Evolutionary conservation across 2,113 vertebrate genomes (phyloP).

Genomic region (Gobius niger): DNA sequence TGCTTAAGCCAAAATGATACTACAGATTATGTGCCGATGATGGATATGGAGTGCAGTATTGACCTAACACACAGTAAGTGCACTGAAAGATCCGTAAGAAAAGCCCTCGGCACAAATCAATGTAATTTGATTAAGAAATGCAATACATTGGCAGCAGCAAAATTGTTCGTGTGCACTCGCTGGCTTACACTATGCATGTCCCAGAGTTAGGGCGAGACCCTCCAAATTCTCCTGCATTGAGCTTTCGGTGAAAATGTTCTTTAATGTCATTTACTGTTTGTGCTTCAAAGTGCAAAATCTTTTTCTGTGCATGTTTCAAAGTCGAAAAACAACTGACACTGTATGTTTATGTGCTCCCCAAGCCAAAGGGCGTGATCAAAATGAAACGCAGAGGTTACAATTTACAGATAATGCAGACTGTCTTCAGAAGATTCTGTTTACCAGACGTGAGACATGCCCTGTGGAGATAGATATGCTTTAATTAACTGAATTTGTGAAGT

Average conservation of each 20-base stretch:
- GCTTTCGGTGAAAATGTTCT: not conserved
- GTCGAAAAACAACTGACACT: constrained; percentile 21
- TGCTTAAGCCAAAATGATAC: constrained; percentile 16
- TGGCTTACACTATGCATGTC: not conserved
- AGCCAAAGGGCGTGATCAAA: constrained; percentile 33
- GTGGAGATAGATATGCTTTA: constrained; percentile 52
- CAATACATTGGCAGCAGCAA: constrained; percentile 5
- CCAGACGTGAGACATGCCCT: constrained; percentile 13
- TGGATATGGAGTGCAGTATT: constrained; percentile 19
- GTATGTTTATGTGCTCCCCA: constrained; percentile 22
- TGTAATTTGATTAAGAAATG: constrained; percentile 14
- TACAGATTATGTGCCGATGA: constrained; percentile 26
- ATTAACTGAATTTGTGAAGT: constrained; percentile 38
- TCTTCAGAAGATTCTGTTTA: constrained; percentile 6
- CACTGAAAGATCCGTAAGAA: constrained; percentile 16
- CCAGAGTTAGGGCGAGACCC: not conserved
- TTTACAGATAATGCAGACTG: constrained; percentile 27
- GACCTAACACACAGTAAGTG: constrained; percentile 39
- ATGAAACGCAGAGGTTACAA: constrained; percentile 28
- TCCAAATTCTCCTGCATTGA: not conserved
- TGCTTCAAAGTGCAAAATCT: not conserved
- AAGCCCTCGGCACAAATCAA: constrained; percentile 17
- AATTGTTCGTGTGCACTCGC: not conserved
- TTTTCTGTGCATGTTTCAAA: constrained; percentile 23
- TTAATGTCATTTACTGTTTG: not conserved